Evolutionary conservation across 2,797 vertebrate genomes (phyloP), one percentile per base, ranked within the genome.

Genomic region (Onychomys torridus): DNA sequence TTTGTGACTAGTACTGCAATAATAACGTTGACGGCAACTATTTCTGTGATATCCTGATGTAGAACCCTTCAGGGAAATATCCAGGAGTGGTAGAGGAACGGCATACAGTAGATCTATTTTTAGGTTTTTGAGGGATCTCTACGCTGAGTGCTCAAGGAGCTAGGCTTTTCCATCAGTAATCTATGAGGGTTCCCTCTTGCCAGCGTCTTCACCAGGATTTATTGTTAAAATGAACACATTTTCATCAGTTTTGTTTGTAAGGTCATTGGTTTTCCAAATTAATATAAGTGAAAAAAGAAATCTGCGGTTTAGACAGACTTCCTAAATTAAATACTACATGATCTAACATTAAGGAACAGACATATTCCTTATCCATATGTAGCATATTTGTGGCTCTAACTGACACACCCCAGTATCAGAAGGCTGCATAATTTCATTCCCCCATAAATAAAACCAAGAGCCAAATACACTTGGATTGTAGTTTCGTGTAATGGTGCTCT

Each of bases 401-500:
- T 61, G 76, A 95, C 76, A 91, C 89, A 82, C 49, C 40, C 49
- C 75, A 71, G 65, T 57, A 88, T 69, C 57, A 81, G 89, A 81
- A 93, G 16, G 9, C 32, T 81, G 43, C 21, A 88, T 79, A 76
- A 83, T 95, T 92, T 97, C 59, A 46, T 93, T 90, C 27, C 34
- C 37, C 67, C 57, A 88, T 87, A 96, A 97, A 91, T 92, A 95
- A 97, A 95, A 95, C 73, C 69, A 55, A 88, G 75, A 89, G 34
- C 43, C 81, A 94, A 96, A 93, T 81, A 94, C 96, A 88, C 55
- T 90, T 96, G 91, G 25, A 93, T 96, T 96, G 82, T 91, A n/a
- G 93, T 90, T 96, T 95, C 91, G 81, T 93, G 89, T 79, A 94
- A 96, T 91, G 86, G 93, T 95, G 87, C 76, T 97, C 90, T 94